Base-by-base conservation (phyloP, 1,140 invertebrate genomes). In the Tetranychus cinnabarinus region DNA sequence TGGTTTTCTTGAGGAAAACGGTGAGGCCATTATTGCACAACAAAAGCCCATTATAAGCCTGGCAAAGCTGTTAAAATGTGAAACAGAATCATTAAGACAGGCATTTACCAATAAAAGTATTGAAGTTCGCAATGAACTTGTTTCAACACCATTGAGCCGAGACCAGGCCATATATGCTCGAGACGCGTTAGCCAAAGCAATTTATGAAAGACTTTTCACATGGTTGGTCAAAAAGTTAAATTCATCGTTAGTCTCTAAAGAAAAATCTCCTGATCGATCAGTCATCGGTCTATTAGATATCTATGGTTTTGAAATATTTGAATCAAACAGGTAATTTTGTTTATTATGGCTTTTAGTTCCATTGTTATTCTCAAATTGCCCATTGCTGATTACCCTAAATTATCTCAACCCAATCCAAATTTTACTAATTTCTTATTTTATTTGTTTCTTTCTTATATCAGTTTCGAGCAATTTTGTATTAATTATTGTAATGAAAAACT, bases 391-490 rank as follows among this genome's bases (percentile, higher is more conserved):
- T 80, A 81, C 63, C 85, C 80, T 68, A 72, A 73, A 23, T 73
- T 76, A 23, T 79, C 86, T 23, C 23, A 23, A 23, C 23, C 23
- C 23, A 23, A 23, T 23, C 23, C 10, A 61, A 65, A 34, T 58
- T 71, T 31, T 13, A 52, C 23, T 33, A 8, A 52, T 52, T 33
- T 8, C 8, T 52, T 52, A 31, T 23, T 52, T 23, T 8, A n/a
- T 23, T 31, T 52, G 13, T 8, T n/a, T 31, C 31, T 8, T 31
- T 7, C 15, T 52, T 7, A 95, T 89, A 95, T 78, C 81, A 87
- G 90, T 77, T 97, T 98, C 80, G 93, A 98, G 79, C 95, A 98
- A 78, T 81, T 60, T 50, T 60, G 59, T 68, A 83, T 85, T 68
- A 83, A 83, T 73, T 83, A 82, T 71, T 79, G 80, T 45, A 83